Percentiles rank a stretch among this genome's conserved stretches.
Evolutionary conservation across 1,140 invertebrate species (phyloP).

Genomic region (Meloidogyne exigua): DNA sequence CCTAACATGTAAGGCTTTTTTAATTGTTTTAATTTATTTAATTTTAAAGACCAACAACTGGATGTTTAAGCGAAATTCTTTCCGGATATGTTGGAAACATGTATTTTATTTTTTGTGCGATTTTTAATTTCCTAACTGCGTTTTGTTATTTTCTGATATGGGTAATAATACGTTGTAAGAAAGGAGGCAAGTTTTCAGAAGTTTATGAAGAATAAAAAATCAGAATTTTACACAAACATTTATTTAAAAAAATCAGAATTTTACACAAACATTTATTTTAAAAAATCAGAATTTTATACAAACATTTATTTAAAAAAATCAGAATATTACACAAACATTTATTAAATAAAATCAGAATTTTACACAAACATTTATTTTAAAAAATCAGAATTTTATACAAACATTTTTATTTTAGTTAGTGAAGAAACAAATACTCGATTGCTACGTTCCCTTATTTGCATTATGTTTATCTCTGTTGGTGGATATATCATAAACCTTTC

Average conservation of each 20-base stretch:
- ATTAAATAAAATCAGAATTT: no score
- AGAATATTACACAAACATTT: neutral
- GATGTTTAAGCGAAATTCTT: neutral
- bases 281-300: no score
- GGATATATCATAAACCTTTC: slow-evolving; percentile 15
- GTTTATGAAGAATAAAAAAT: no score
- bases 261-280: neutral
- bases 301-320: no score
- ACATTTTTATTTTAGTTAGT: neutral
- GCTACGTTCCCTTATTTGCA: slow-evolving; percentile 17
- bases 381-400: neutral
- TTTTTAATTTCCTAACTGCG: neutral
- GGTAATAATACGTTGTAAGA: slow-evolving; percentile 15
- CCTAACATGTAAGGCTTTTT: neutral
- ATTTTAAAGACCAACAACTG: slow-evolving; percentile 21
- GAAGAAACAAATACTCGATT: slow-evolving; percentile 22
- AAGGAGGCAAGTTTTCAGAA: neutral
- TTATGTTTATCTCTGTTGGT: slow-evolving; percentile 10
- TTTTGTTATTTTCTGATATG: slow-evolving; percentile 14
- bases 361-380: no score
- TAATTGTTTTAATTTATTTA: neutral
- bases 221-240: neutral
- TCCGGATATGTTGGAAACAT: neutral
- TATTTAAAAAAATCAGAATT: no score
- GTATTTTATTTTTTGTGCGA: neutral